These are phyloP conservation scores for Parapristionchus giblindavisi DNA, from an alignment of 2,888 invertebrate genomes.

Conservation along the genomic window DNA sequence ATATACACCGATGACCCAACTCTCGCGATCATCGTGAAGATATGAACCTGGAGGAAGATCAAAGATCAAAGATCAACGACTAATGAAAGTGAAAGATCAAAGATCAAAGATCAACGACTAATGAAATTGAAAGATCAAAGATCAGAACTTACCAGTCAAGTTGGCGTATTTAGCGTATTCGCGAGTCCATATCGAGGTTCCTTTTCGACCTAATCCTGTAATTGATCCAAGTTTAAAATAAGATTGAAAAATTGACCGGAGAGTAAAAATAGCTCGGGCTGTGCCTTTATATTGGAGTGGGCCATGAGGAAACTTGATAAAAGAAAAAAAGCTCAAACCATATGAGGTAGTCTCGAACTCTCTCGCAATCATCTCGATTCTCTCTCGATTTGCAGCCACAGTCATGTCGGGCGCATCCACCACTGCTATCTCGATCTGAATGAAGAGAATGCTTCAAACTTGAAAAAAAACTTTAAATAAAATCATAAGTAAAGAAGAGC, in stretches of 20 bases:
- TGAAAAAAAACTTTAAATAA: too few species aligned
- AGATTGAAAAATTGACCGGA: neutral
- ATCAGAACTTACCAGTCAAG: constrained; percentile 48
- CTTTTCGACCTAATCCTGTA: constrained; percentile 63
- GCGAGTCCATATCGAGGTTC: constrained; percentile 65
- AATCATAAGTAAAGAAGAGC: too few species aligned
- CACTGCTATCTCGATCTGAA: constrained; percentile 66
- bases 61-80: neutral
- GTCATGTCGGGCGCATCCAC: constrained; percentile 64
- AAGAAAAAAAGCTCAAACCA: constrained; percentile 45
- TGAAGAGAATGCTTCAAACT: too few species aligned
- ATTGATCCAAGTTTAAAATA: too few species aligned
- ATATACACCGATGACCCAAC: constrained; percentile 67
- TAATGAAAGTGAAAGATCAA: too few species aligned
- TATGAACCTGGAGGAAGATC: constrained; percentile 48
- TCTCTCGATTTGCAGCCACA: constrained; percentile 53
- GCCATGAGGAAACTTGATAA: too few species aligned
- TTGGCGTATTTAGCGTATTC: constrained; percentile 68
- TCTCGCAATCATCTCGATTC: constrained; percentile 57
- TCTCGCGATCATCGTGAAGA: constrained; percentile 62
- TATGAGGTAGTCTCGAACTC: constrained; percentile 65
- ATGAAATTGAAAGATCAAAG: neutral
- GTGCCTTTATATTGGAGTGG: too few species aligned
- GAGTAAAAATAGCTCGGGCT: too few species aligned
- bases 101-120: neutral